A percentile compares a stretch with the other conserved stretches of the same genome.
These are phyloP conservation scores for Zele albiditarsus DNA, from an alignment of 2,888 invertebrate species.

Conservation along the genomic window DNA sequence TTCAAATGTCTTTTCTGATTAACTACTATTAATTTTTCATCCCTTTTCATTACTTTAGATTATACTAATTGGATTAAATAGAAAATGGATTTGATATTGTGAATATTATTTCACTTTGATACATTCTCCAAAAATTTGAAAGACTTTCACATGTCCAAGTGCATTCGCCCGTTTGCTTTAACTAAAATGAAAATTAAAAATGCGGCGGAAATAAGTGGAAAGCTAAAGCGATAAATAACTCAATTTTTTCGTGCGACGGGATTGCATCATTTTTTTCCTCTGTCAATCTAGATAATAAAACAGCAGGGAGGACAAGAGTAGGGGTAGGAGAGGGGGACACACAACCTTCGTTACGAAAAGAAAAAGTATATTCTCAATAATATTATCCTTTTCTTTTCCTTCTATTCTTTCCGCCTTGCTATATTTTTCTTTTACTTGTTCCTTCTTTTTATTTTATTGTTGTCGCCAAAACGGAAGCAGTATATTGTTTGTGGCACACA, in stretches of 20 bases:
- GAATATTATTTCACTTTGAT: not conserved
- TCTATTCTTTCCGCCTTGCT: not conserved
- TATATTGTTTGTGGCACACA: constrained; percentile 66
- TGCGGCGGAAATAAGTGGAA: too few species aligned
- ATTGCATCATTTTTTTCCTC: not conserved
- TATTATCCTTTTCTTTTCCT: constrained; percentile 26
- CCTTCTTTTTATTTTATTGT: constrained; percentile 10
- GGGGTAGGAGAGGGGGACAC: constrained; percentile 44
- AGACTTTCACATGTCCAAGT: not conserved
- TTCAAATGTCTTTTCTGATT: not conserved
- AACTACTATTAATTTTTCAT: constrained; percentile 23
- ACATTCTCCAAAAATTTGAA: not conserved
- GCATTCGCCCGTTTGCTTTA: not conserved
- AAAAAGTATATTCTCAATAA: constrained; percentile 38
- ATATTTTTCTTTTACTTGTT: not conserved
- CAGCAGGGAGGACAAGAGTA: not conserved
- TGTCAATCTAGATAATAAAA: not conserved
- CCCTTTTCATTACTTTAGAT: constrained; percentile 10
- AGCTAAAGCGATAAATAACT: too few species aligned
- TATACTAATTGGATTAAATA: not conserved
- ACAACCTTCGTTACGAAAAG: constrained; percentile 70
- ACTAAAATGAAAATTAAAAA: too few species aligned
- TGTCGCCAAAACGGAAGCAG: constrained; percentile 52
- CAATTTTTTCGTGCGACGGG: not conserved
- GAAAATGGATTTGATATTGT: constrained; percentile 32